Percentiles rank a stretch among this genome's conserved stretches.
These are phyloP conservation scores for Lepidocolaptes lacrymiger DNA, from an alignment of 2,797 vertebrate genomes.

Conservation along the genomic window DNA sequence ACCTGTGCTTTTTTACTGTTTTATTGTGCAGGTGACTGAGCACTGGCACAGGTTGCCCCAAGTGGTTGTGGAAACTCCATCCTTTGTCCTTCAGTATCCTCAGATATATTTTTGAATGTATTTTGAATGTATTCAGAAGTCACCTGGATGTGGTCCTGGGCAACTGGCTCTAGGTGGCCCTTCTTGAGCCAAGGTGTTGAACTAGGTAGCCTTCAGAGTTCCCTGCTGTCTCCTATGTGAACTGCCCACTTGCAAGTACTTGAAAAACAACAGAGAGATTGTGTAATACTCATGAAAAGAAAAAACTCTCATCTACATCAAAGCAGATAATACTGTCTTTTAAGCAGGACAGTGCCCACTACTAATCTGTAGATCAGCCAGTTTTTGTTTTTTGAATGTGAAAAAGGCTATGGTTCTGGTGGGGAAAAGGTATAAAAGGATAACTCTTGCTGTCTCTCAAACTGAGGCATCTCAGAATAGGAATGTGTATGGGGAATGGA, in stretches of 20 bases:
- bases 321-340: conserved; percentile 5
- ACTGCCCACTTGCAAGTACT: background rate
- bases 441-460: background rate
- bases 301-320: background rate
- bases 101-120: background rate
- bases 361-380: background rate
- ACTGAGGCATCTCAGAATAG: background rate
- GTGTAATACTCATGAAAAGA: background rate
- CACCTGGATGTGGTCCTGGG: background rate
- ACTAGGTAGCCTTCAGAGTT: background rate
- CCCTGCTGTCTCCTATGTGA: background rate
- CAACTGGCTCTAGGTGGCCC: background rate
- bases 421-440: background rate
- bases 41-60: background rate
- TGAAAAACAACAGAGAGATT: background rate
- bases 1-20: background rate
- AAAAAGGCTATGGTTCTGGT: background rate
- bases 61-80: background rate
- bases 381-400: conserved; percentile 12
- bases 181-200: background rate
- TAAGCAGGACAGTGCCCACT: background rate
- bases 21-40: background rate
- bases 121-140: background rate
- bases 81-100: background rate
- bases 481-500: background rate